A percentile compares a stretch with the other conserved stretches of the same genome.
phyloP scores from a whole-genome alignment of 1,140 invertebrate species.

The Neodiprion fabricii region DNA sequence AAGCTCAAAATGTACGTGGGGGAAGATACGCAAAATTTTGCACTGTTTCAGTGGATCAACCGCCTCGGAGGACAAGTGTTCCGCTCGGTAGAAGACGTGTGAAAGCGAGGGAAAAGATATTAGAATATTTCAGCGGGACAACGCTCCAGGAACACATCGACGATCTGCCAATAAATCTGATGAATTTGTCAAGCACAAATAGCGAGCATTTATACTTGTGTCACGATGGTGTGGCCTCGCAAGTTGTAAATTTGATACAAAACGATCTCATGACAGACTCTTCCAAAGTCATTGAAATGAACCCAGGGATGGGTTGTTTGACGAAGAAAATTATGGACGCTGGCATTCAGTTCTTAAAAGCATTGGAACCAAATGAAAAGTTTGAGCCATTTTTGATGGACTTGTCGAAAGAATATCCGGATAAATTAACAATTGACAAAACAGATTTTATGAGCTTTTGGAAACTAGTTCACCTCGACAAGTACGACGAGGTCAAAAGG shows the following conservation, averaged over 20 bases:
- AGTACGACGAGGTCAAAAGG: not conserved
- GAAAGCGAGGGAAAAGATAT: no score
- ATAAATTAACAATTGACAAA: constrained; percentile 20
- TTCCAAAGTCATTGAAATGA: constrained; percentile 38
- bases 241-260: constrained; percentile 33
- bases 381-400: constrained; percentile 22
- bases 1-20: no score
- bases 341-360: constrained; percentile 34
- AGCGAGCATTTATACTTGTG: constrained; percentile 35
- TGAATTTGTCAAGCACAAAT: constrained; percentile 33
- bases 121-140: not conserved
- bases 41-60: no score
- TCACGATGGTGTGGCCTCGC: constrained; percentile 21
- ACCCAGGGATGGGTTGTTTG: constrained; percentile 45
- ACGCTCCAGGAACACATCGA: not conserved
- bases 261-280: constrained; percentile 32
- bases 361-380: constrained; percentile 29
- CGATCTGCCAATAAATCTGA: not conserved
- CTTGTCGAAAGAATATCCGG: constrained; percentile 25
- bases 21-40: no score
- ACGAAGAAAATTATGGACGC: constrained; percentile 42
- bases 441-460: constrained; percentile 26
- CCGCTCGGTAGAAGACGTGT: no score
- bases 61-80: no score
- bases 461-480: not conserved